Conservation (phyloP, 2,888 invertebrate species). For the Neoitamus cyanurus region DNA sequence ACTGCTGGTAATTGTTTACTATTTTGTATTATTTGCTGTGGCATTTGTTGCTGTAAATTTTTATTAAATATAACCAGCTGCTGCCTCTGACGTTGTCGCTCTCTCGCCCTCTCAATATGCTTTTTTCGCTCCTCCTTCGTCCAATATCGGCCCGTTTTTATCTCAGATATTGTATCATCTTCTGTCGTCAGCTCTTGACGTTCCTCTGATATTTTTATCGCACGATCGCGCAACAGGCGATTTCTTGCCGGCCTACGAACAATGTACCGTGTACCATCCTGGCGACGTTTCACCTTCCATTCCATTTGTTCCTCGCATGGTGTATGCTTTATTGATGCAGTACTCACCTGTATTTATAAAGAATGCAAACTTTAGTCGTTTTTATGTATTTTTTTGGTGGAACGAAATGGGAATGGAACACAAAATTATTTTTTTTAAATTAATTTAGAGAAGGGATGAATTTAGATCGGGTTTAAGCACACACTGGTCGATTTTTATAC, state of each 20-base stretch:
- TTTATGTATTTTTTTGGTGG: not conserved
- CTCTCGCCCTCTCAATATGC: constrained; percentile 77
- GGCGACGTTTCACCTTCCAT: constrained; percentile 81
- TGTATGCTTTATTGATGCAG: constrained; percentile 45
- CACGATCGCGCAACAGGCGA: constrained; percentile 75
- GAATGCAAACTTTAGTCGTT: no score
- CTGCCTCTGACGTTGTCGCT: constrained; percentile 69
- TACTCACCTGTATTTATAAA: constrained; percentile 52
- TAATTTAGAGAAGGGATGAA: no score
- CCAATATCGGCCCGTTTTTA: constrained; percentile 82
- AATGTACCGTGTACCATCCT: constrained; percentile 82
- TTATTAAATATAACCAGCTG: constrained; percentile 57
- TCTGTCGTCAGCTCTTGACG: constrained; percentile 75
- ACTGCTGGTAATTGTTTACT: constrained; percentile 51
- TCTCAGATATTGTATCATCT: constrained; percentile 81
- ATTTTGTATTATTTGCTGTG: constrained; percentile 56
- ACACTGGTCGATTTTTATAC: no score
- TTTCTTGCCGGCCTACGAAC: constrained; percentile 77
- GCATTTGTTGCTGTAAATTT: constrained; percentile 57
- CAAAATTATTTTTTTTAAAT: no score
- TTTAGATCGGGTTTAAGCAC: no score
- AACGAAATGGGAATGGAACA: not conserved
- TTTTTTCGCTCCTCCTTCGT: constrained; percentile 79
- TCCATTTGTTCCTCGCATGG: constrained; percentile 68
- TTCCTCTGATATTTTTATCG: constrained; percentile 75